Percentiles rank a stretch among this genome's conserved stretches.
These are phyloP conservation scores for Daphoenositta chrysoptera DNA, from an alignment of 2,113 vertebrate genomes.

Conservation along the genomic window DNA sequence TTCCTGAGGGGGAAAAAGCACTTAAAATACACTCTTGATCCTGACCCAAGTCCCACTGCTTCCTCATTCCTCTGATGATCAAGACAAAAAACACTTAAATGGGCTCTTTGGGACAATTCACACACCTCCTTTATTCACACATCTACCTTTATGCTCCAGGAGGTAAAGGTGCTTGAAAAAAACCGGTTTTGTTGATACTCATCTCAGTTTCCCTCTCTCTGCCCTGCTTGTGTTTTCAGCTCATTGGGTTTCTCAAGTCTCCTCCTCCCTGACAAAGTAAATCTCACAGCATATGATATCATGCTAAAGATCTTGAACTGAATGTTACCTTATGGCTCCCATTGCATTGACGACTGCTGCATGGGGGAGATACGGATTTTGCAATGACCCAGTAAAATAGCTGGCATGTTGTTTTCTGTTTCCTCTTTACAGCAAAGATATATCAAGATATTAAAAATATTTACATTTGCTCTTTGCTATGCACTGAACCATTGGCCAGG, in stretches of 20 bases:
- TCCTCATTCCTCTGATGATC: neutral
- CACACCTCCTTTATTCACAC: neutral
- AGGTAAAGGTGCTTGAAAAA: neutral
- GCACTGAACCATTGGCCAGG: neutral
- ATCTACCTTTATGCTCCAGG: neutral
- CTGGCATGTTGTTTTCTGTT: neutral
- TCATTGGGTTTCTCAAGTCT: neutral
- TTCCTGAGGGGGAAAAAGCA: slow-evolving; percentile 22
- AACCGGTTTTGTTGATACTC: neutral
- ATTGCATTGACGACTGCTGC: neutral
- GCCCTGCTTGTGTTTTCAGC: neutral
- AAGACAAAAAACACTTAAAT: slow-evolving; percentile 21
- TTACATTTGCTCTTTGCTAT: neutral
- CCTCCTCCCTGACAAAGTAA: neutral
- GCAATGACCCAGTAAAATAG: neutral
- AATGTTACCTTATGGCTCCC: neutral
- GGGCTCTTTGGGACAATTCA: neutral
- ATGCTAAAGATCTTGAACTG: slow-evolving; percentile 30
- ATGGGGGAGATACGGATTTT: neutral
- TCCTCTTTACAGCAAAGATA: neutral
- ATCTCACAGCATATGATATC: slow-evolving; percentile 37
- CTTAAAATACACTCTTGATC: slow-evolving; percentile 33
- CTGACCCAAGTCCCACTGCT: neutral
- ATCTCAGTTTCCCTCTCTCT: neutral
- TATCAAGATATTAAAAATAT: neutral